phyloP scores from a whole-genome alignment of 2,888 invertebrate genomes.

The Hofmannophila pseudospretella region DNA sequence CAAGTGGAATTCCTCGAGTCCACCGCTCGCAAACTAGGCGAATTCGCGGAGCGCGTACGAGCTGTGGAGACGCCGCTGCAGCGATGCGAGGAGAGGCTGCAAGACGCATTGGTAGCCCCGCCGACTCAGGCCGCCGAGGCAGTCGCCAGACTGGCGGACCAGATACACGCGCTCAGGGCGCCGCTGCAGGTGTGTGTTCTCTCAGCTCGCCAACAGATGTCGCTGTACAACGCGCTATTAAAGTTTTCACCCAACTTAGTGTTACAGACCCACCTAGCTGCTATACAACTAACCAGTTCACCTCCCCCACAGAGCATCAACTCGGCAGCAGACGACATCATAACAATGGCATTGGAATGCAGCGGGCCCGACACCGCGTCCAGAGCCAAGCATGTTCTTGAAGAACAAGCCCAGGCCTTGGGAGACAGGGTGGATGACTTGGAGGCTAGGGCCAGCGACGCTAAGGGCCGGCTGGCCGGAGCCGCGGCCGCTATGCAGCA shows the following conservation, averaged over 20 bases:
- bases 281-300: not conserved
- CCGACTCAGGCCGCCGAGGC: slow-evolving; percentile 90
- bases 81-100: slow-evolving; percentile 89
- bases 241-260: no score
- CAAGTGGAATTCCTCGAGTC: slow-evolving; percentile 90
- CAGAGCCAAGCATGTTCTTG: slow-evolving; percentile 85
- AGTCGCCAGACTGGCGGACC: slow-evolving; percentile 89
- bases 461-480: slow-evolving; percentile 87
- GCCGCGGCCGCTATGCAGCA: slow-evolving; percentile 92
- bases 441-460: slow-evolving; percentile 86
- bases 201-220: no score
- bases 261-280: no score
- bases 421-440: slow-evolving; percentile 87
- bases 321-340: slow-evolving; percentile 84
- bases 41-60: slow-evolving; percentile 90
- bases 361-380: slow-evolving; percentile 86
- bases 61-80: slow-evolving; percentile 91
- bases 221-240: no score
- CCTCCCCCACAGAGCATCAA: slow-evolving; percentile 69
- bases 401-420: slow-evolving; percentile 86
- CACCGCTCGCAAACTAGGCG: slow-evolving; percentile 87
- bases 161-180: slow-evolving; percentile 86
- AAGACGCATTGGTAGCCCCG: slow-evolving; percentile 80
- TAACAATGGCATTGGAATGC: slow-evolving; percentile 69
- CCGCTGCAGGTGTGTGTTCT: slow-evolving; percentile 82